phyloP scores from a whole-genome alignment of 1,140 invertebrate species.

The Subanguina moxae region DNA sequence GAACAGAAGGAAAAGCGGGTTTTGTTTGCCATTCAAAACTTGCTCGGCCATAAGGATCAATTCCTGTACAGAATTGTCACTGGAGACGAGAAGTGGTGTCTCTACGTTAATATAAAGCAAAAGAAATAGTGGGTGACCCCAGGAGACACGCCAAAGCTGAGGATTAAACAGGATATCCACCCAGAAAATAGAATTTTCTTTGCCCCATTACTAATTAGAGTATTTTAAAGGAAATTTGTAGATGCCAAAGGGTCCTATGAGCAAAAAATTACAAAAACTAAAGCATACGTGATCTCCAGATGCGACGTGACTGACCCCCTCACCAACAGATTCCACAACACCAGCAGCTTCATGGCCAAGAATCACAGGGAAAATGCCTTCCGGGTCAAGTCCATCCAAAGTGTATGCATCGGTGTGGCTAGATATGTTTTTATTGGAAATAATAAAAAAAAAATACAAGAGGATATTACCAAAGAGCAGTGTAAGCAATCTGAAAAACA shows the following conservation, averaged over 20 bases:
- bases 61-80: no score
- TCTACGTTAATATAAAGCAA: no score
- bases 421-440: constrained; percentile 66
- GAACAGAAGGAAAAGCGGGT: no score
- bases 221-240: no score
- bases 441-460: neutral
- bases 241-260: no score
- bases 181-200: neutral
- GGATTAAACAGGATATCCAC: neutral
- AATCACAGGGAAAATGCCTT: constrained; percentile 86
- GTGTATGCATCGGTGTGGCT: constrained; percentile 91
- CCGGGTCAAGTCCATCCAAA: constrained; percentile 78
- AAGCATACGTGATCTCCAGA: constrained; percentile 68
- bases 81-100: no score
- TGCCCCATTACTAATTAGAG: no score
- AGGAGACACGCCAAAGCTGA: no score
- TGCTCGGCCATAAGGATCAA: no score
- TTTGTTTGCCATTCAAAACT: no score
- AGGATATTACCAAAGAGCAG: neutral
- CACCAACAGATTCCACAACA: constrained; percentile 77
- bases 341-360: constrained; percentile 83
- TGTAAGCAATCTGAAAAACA: constrained; percentile 23
- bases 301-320: constrained; percentile 53
- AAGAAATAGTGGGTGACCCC: no score
- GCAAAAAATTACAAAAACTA: constrained; percentile 4